These are phyloP conservation scores for Luehdorfia chinensis DNA, from an alignment of 1,140 invertebrate species.

Conservation along the genomic window DNA sequence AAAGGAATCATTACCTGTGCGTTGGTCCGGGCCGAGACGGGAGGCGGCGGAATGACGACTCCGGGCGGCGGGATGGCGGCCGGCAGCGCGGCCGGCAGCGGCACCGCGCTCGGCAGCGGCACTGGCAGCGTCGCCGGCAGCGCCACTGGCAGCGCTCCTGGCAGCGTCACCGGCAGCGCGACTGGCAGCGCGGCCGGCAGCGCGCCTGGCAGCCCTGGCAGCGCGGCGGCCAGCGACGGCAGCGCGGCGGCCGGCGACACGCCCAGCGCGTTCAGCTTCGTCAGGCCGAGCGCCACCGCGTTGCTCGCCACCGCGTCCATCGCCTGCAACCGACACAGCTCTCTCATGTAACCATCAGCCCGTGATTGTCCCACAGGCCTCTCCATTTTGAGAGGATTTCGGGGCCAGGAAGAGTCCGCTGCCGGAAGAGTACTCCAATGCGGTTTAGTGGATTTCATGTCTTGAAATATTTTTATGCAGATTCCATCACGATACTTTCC, in stretches of 20 bases:
- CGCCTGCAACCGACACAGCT: no score
- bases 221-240: constrained; percentile 39
- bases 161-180: constrained; percentile 13
- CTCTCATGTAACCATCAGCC: no score
- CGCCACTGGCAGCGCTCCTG: constrained; percentile 17
- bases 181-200: constrained; percentile 53
- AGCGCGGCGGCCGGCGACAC: constrained; percentile 41
- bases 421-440: no score
- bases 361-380: no score
- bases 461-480: no score
- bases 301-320: constrained; percentile 96
- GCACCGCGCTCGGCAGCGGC: constrained; percentile 19
- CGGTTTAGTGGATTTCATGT: no score
- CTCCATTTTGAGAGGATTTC: no score
- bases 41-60: constrained; percentile 19
- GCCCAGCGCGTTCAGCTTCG: constrained; percentile 75
- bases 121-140: constrained; percentile 16
- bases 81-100: constrained; percentile 40
- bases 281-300: constrained; percentile 83
- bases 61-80: constrained; percentile 38
- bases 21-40: neutral
- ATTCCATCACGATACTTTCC: no score
- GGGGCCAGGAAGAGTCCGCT: no score
- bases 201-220: constrained; percentile 41
- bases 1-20: neutral